phyloP scores from a whole-genome alignment of 1,140 invertebrate species.

The Drosophila rufa region DNA sequence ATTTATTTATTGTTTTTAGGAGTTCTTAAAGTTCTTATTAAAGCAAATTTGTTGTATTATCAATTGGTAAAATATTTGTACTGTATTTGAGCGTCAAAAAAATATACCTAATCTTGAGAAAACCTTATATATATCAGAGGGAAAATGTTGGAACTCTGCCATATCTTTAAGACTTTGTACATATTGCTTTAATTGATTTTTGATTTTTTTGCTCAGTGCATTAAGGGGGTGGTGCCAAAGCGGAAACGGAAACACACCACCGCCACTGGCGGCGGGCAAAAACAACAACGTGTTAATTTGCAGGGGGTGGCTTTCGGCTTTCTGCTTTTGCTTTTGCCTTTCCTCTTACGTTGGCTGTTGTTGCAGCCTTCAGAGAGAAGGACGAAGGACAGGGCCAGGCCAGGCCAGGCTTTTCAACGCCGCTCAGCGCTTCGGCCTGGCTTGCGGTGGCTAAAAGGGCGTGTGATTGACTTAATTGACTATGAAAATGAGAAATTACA shows the following conservation, averaged over 20 bases:
- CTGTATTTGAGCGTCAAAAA: too few relatives aligned
- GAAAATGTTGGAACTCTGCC: too few relatives aligned
- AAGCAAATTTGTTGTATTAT: too few relatives aligned
- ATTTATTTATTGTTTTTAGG: too few relatives aligned
- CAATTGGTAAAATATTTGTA: too few relatives aligned
- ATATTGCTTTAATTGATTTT: not conserved
- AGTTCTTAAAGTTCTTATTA: too few relatives aligned
- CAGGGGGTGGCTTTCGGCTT: conserved; percentile 58
- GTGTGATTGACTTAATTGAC: conserved; percentile 85
- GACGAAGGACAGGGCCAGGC: too few relatives aligned
- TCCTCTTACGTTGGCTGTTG: not conserved
- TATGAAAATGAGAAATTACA: conserved; percentile 85
- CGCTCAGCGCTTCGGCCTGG: conserved; percentile 14
- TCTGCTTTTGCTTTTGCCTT: not conserved
- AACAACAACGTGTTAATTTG: conserved; percentile 77
- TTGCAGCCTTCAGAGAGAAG: conserved; percentile 6
- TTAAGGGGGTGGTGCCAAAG: conserved; percentile 24
- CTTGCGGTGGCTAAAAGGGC: conserved; percentile 84
- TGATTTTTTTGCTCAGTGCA: not conserved
- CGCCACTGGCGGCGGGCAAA: conserved; percentile 19
- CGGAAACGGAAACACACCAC: conserved; percentile 69
- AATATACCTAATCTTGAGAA: too few relatives aligned
- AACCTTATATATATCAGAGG: too few relatives aligned
- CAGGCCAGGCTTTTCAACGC: conserved; percentile 14
- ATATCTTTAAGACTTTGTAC: too few relatives aligned